Evolutionary conservation across 2,797 vertebrate genomes (phyloP).

Genomic region (Serranus cabrilla): DNA sequence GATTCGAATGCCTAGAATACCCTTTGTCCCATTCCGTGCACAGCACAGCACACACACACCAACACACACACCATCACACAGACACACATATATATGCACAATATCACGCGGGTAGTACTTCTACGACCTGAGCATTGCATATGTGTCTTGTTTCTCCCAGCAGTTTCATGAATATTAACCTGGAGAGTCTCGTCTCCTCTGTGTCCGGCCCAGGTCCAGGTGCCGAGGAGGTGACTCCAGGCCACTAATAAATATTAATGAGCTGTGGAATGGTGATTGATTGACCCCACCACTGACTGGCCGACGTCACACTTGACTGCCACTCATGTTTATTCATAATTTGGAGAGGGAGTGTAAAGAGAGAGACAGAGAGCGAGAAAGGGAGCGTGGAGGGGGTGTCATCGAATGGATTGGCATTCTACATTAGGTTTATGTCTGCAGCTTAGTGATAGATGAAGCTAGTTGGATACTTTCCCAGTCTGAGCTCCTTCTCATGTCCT

Average conservation of each 20-base stretch:
- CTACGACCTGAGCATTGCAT: constrained; percentile 58
- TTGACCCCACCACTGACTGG: constrained; percentile 83
- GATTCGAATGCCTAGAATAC: constrained; percentile 73
- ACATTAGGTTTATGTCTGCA: constrained; percentile 81
- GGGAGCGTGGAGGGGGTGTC: constrained; percentile 53
- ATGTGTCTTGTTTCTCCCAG: constrained; percentile 73
- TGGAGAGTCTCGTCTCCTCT: constrained; percentile 67
- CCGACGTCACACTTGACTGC: constrained; percentile 81
- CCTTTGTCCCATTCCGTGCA: constrained; percentile 55
- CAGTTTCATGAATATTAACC: constrained; percentile 84
- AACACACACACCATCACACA: constrained; percentile 9
- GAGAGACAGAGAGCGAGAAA: constrained; percentile 32
- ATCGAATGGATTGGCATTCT: constrained; percentile 78
- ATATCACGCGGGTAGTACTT: constrained; percentile 33
- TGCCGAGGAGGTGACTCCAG: constrained; percentile 82
- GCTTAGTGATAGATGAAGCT: constrained; percentile 83
- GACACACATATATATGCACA: constrained; percentile 1
- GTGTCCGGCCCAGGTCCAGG: constrained; percentile 76
- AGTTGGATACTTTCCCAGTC: constrained; percentile 80
- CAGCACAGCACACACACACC: constrained; percentile 1
- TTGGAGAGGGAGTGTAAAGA: constrained; percentile 71
- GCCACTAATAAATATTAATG: constrained; percentile 86
- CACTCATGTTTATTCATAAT: constrained; percentile 87
- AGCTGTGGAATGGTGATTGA: constrained; percentile 84
- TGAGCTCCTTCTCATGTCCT: constrained; percentile 77